Evolutionary conservation across 1,140 invertebrate genomes (phyloP), one percentile per base, ranked within the genome.

Genomic region (Whitmania pigra): DNA sequence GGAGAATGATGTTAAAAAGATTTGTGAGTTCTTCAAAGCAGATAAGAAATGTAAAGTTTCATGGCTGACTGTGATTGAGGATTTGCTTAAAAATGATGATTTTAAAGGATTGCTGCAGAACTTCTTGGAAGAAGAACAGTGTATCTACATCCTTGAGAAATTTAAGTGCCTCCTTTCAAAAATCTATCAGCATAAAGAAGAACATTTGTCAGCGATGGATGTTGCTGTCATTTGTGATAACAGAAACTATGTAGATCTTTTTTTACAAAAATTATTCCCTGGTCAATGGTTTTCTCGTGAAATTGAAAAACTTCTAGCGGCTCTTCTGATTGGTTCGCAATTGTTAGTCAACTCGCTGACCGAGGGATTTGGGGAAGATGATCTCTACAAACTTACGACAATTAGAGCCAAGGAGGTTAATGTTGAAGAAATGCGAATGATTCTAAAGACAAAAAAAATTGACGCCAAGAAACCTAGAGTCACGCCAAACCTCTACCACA

Each of bases 401-500:
- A 13, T 17, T 11, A 49, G 43, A 49, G 43, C 43, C 43, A 49
- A 49, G 15, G 43, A 49, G 43, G 43, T 49, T 17, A 49, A 49
- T 7, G 43, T 49, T 11, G 43, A 17, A 49, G 43, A 49, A 49
- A 49, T 49, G 43, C 5, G 43, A 49, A 49, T 49, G 43, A 49
- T 49, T 49, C 43, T 49, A 49, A 17, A 49, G 43, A 49, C 43
- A 49, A 49, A 49, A 17, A 63, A 17, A 31, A 22, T 63, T 7
- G 29, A 63, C 57, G 3, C 18, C 11, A n/a, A 22, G 11, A 31
- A 63, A 31, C 22, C 57, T 63, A 22, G 22, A 31, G 15, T 2
- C 57, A 63, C 11, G 57, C 29, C 57, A 13, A 63, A 63, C 29
- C 57, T 31, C 57, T 70, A 53, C 69, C n/a, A 53, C 69, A 70